Conservation (phyloP, 1,140 invertebrate genomes). For the Drosophila lacteicornis region DNA sequence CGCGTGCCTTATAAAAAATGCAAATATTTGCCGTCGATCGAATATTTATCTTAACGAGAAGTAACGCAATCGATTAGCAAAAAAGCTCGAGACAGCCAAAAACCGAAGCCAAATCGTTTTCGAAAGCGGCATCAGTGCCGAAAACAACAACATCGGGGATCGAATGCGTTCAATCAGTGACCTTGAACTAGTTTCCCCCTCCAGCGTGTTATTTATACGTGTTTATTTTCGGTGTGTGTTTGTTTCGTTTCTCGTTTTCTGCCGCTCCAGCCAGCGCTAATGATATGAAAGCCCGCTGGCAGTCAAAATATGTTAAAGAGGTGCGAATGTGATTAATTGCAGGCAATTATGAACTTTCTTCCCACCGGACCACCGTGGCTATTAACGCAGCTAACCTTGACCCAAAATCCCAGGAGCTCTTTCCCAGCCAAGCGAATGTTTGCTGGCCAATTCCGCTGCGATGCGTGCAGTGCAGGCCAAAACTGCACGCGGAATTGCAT, state of each 20-base stretch:
- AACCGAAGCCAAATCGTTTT: conserved; percentile 36
- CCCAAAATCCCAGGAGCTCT: conserved; percentile 48
- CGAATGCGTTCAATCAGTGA: conserved; percentile 71
- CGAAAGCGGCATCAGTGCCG: conserved; percentile 33
- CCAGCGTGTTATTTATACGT: conserved; percentile 35
- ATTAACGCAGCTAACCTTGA: conserved; percentile 73
- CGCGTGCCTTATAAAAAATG: conserved; percentile 55
- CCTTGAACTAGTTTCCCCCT: conserved; percentile 78
- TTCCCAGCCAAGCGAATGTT: conserved; percentile 13
- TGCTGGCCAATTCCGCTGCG: not conserved
- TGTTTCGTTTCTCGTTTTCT: conserved; percentile 50
- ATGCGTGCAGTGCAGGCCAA: conserved; percentile 18
- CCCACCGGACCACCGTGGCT: conserved; percentile 20
- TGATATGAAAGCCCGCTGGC: conserved; percentile 44
- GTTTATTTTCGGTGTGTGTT: conserved; percentile 35
- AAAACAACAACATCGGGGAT: conserved; percentile 28
- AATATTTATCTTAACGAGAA: conserved; percentile 66
- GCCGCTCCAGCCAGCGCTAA: conserved; percentile 42
- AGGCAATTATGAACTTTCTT: conserved; percentile 68
- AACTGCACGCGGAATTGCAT: conserved; percentile 63
- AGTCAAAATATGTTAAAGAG: conserved; percentile 49
- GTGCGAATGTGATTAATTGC: conserved; percentile 62
- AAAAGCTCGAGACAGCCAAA: conserved; percentile 50
- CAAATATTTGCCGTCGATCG: conserved; percentile 61
- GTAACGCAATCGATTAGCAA: conserved; percentile 65